phyloP scores from a whole-genome alignment of 2,888 invertebrate species.

The Blastobasis lacticolella region DNA sequence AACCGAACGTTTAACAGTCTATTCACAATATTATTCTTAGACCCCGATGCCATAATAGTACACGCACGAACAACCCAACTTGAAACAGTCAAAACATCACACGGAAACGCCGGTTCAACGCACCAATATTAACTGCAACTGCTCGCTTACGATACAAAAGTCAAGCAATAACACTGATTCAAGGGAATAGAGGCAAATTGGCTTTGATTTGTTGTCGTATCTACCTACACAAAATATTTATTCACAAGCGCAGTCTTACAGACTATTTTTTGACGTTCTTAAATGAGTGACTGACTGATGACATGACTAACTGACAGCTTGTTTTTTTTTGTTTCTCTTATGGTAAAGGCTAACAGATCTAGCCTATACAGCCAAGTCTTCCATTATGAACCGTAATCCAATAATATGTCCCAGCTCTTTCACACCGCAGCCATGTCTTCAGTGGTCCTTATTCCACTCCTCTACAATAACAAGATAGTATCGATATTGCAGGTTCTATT shows the following conservation, averaged over 20 bases:
- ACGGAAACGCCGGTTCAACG: conserved; percentile 20
- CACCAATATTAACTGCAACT: neutral
- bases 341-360: conserved; percentile 4
- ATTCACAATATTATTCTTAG: conserved; percentile 59
- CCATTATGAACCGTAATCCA: too few species aligned
- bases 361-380: too few species aligned
- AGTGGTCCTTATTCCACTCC: too few species aligned
- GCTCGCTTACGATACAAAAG: neutral
- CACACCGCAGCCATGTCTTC: too few species aligned
- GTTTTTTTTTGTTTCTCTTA: too few species aligned
- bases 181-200: conserved; percentile 14
- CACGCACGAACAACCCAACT: conserved; percentile 1
- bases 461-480: too few species aligned
- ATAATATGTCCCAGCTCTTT: too few species aligned
- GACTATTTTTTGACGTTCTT: too few species aligned
- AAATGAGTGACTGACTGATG: neutral
- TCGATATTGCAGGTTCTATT: too few species aligned
- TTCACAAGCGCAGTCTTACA: conserved; percentile 11
- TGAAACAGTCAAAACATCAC: conserved; percentile 33
- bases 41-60: conserved; percentile 54
- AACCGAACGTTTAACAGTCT: conserved; percentile 51
- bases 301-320: neutral
- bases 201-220: conserved; percentile 22
- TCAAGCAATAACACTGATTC: neutral
- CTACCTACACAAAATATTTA: conserved; percentile 21